phyloP scores from a whole-genome alignment of 2,113 vertebrate species.

The Tachycineta bicolor region DNA sequence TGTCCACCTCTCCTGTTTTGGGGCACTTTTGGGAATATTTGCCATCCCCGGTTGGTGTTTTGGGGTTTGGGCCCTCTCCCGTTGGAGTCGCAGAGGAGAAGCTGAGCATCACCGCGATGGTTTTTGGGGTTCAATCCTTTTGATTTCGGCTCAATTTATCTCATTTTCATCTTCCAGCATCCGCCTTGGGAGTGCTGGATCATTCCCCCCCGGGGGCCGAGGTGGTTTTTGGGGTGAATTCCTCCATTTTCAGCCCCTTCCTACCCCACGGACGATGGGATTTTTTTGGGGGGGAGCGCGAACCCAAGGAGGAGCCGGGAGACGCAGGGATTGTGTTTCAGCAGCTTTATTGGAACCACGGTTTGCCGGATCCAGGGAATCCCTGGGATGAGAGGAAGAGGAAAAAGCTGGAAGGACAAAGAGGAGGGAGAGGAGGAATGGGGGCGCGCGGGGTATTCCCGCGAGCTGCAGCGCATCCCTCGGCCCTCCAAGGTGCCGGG shows the following conservation, averaged over 20 bases:
- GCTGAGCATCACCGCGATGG: rapidly evolving
- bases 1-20: background rate
- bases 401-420: background rate
- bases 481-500: rapidly evolving
- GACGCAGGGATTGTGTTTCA: background rate
- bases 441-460: rapidly evolving
- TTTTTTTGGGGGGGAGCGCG: background rate
- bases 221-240: background rate
- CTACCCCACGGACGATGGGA: rapidly evolving
- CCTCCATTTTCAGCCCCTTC: background rate
- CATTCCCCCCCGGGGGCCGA: background rate
- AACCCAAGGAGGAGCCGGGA: background rate
- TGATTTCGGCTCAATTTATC: background rate
- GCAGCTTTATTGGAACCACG: background rate
- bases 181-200: rapidly evolving
- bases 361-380: rapidly evolving
- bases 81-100: rapidly evolving
- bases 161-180: background rate
- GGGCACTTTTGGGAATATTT: background rate
- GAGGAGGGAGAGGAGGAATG: rapidly evolving
- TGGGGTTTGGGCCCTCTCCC: background rate
- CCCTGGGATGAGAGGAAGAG: background rate
- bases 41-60: background rate
- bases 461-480: background rate
- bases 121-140: background rate